These are phyloP conservation scores for Drosophila pachea DNA, from an alignment of 1,140 invertebrate genomes.

Conservation along the genomic window DNA sequence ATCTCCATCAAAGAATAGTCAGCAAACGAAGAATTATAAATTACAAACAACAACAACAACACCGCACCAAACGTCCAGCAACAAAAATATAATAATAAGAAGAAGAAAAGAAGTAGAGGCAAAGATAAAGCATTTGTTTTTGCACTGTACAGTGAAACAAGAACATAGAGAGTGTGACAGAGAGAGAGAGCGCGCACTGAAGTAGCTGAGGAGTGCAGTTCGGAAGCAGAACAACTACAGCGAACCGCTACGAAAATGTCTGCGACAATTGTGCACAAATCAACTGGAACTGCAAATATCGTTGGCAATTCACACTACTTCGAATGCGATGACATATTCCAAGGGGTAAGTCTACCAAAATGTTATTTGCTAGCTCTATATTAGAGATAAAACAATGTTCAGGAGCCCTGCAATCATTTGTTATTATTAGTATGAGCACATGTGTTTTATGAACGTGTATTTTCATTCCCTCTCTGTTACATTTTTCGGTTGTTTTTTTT, in stretches of 20 bases:
- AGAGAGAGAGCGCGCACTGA: background rate
- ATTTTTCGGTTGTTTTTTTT: slow-evolving; percentile 26
- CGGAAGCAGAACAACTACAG: slow-evolving; percentile 1
- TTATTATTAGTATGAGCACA: background rate
- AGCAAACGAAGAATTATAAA: slow-evolving; percentile 15
- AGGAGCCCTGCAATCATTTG: background rate
- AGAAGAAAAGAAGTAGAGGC: slow-evolving; percentile 11
- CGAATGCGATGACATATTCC: slow-evolving; percentile 57
- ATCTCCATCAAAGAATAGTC: slow-evolving; percentile 27
- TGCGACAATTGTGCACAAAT: slow-evolving; percentile 61
- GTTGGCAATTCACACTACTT: slow-evolving; percentile 56
- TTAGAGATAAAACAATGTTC: background rate
- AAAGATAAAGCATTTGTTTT: slow-evolving; percentile 41
- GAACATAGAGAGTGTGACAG: too few species aligned
- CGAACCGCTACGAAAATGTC: slow-evolving; percentile 39
- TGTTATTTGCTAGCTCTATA: slow-evolving; percentile 1
- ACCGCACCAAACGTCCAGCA: slow-evolving; percentile 29
- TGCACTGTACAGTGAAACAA: slow-evolving; percentile 39
- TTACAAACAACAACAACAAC: slow-evolving; percentile 35
- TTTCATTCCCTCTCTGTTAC: slow-evolving; percentile 54
- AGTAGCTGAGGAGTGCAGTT: background rate
- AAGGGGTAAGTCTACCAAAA: slow-evolving; percentile 54
- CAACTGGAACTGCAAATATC: slow-evolving; percentile 32
- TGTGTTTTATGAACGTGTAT: background rate
- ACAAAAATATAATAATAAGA: slow-evolving; percentile 10